Conservation (phyloP, 2,888 invertebrate genomes). For the Nephrocerus scutellatus region DNA sequence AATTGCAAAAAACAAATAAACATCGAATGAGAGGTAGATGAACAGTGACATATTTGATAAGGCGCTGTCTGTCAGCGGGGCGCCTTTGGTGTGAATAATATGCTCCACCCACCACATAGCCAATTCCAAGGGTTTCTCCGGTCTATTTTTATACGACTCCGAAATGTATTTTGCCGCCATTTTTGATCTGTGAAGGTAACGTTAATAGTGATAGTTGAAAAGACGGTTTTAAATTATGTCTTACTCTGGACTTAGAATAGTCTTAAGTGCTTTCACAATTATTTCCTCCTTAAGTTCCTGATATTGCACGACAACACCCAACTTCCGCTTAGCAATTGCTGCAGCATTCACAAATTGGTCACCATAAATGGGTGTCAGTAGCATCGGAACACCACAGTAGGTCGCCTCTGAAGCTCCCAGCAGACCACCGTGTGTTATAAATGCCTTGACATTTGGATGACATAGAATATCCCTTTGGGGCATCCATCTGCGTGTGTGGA, state of each 20-base stretch:
- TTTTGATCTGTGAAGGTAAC: slow-evolving; percentile 33
- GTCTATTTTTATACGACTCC: slow-evolving; percentile 50
- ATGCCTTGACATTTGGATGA: slow-evolving; percentile 60
- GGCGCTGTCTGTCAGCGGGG: slow-evolving; percentile 48
- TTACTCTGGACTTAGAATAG: slow-evolving; percentile 35
- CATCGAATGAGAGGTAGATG: slow-evolving; percentile 49
- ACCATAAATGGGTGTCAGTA: slow-evolving; percentile 59
- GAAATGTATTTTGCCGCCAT: slow-evolving; percentile 46
- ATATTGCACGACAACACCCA: slow-evolving; percentile 51
- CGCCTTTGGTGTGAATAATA: slow-evolving; percentile 52
- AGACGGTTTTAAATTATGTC: no score
- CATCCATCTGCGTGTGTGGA: slow-evolving; percentile 58
- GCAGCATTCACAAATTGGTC: slow-evolving; percentile 57
- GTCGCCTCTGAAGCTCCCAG: slow-evolving; percentile 60
- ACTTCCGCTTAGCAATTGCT: slow-evolving; percentile 49
- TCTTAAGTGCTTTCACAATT: slow-evolving; percentile 48
- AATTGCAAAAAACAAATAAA: slow-evolving; percentile 30
- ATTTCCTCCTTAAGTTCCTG: slow-evolving; percentile 47
- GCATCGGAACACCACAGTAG: slow-evolving; percentile 56
- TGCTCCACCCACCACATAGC: slow-evolving; percentile 61
- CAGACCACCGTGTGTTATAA: slow-evolving; percentile 65
- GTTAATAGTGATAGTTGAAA: no score
- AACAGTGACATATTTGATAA: slow-evolving; percentile 48
- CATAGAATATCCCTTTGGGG: slow-evolving; percentile 64
- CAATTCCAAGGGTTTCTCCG: slow-evolving; percentile 51